Percentiles rank a stretch among this genome's conserved stretches.
phyloP scores from a whole-genome alignment of 2,113 vertebrate species.

The Dasyornis broadbenti region DNA sequence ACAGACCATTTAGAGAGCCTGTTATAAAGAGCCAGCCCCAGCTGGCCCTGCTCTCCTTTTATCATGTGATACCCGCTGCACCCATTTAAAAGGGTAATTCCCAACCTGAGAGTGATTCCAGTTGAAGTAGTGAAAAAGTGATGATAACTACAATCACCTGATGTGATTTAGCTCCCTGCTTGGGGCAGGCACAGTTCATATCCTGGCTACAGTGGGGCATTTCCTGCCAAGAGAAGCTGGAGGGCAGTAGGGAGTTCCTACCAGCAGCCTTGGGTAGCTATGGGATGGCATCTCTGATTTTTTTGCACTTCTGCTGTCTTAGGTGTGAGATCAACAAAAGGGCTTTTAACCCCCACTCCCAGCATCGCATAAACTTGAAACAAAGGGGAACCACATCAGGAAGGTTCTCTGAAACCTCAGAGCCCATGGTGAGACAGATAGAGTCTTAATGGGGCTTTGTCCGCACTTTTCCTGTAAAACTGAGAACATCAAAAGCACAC shows the following conservation, averaged over 20 bases:
- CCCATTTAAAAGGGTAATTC: fast-evolving
- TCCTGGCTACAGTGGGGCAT: too few relatives aligned
- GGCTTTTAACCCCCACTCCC: background rate
- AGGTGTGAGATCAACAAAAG: background rate
- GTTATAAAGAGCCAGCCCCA: fast-evolving
- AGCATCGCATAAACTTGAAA: background rate
- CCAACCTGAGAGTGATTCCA: fast-evolving
- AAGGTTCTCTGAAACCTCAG: background rate
- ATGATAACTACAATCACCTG: background rate
- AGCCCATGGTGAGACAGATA: fast-evolving
- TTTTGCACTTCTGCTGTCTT: background rate
- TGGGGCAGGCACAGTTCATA: too few relatives aligned
- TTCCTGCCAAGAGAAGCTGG: too few relatives aligned
- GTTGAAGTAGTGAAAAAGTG: background rate
- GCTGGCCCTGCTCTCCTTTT: fast-evolving
- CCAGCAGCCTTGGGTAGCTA: too few relatives aligned
- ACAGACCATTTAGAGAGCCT: fast-evolving
- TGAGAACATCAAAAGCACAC: background rate
- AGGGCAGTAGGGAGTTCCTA: background rate
- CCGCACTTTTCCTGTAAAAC: background rate
- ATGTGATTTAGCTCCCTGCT: fast-evolving
- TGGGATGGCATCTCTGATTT: fast-evolving
- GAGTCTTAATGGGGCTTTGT: background rate
- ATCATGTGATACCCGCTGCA: too few relatives aligned
- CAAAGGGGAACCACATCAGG: fast-evolving